Evolutionary conservation across 2,888 invertebrate genomes (phyloP).

Genomic region (Aricia artaxerxes): DNA sequence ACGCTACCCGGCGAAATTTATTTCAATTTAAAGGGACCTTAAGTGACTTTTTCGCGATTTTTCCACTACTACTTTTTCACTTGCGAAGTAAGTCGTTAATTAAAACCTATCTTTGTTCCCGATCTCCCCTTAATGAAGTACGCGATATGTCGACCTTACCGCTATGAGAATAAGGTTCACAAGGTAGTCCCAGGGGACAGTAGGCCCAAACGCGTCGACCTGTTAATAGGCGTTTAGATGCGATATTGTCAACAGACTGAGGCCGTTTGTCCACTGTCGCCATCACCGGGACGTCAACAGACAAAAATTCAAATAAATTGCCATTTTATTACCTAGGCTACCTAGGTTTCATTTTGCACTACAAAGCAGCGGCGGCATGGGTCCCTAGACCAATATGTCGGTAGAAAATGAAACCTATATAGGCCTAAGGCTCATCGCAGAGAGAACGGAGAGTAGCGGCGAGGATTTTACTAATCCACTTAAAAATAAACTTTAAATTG

Average conservation of each 20-base stretch:
- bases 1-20: constrained; percentile 68
- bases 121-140: constrained; percentile 74
- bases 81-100: constrained; percentile 58
- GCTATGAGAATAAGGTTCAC: background rate
- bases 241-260: background rate
- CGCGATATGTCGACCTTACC: constrained; percentile 44
- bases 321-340: no score
- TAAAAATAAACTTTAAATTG: no score
- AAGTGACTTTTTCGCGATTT: constrained; percentile 54
- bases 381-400: no score
- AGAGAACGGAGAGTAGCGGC: no score
- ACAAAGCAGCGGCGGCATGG: no score
- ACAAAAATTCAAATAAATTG: no score
- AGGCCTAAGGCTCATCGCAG: no score
- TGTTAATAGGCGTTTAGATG: background rate
- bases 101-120: constrained; percentile 63
- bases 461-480: no score
- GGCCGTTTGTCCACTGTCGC: background rate
- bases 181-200: background rate
- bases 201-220: background rate
- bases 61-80: constrained; percentile 40
- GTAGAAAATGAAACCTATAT: no score
- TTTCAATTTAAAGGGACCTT: constrained; percentile 72
- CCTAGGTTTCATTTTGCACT: no score
- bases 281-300: no score